These are phyloP conservation scores for Epistrophe grossulariae DNA, from an alignment of 2,888 invertebrate species.

Conservation along the genomic window DNA sequence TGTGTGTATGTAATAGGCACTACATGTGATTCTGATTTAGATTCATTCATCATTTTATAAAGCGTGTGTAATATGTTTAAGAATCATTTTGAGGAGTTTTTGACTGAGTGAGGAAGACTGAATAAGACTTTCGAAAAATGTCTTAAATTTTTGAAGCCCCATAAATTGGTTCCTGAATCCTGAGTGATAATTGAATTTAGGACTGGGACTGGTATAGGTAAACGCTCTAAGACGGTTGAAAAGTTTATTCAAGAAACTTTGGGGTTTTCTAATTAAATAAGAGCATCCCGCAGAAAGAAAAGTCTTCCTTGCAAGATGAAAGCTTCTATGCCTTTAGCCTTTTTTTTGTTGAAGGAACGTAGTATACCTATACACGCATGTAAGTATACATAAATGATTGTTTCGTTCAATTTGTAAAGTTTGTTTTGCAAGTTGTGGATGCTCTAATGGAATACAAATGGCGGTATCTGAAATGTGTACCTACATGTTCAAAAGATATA, in stretches of 20 bases:
- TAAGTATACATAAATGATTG: neutral
- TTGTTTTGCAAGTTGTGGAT: conserved; percentile 7
- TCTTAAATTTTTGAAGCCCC: neutral
- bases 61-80: neutral
- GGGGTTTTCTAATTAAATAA: conserved; percentile 36
- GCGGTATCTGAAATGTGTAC: neutral
- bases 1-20: conserved; percentile 39
- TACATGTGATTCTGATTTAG: conserved; percentile 30
- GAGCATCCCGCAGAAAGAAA: conserved; percentile 3
- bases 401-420: conserved; percentile 11
- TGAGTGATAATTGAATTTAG: conserved; percentile 23
- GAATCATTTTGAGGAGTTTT: neutral
- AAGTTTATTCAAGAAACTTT: conserved; percentile 44
- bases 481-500: too few relatives aligned
- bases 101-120: neutral
- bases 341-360: neutral
- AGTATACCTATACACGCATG: neutral
- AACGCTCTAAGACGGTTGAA: conserved; percentile 1
- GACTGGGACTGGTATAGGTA: neutral
- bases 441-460: neutral
- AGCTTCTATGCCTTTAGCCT: neutral
- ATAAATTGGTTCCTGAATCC: neutral
- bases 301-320: neutral
- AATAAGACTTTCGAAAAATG: neutral
- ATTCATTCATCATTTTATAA: conserved; percentile 30